Evolutionary conservation across 2,797 vertebrate species (phyloP), one percentile per base, ranked within the genome.

Genomic region (Sebastes steindachneri): DNA sequence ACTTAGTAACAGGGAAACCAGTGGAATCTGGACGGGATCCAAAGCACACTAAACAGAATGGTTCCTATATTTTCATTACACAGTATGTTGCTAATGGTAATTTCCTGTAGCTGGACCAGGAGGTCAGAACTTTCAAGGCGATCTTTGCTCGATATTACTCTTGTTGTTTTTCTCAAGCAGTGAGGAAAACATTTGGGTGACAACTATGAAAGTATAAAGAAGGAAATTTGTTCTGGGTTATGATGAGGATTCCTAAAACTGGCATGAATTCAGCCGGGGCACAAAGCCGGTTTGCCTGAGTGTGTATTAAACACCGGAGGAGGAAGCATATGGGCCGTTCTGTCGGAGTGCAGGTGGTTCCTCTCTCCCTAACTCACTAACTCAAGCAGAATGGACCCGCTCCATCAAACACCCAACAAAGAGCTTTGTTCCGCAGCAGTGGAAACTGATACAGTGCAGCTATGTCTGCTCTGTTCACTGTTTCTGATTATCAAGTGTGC

Each of bases 261-360:
- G 66, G 76, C 70, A 58, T 48, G 69, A 68, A 68, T 82, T 87
- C 77, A 73, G 55, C 10, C 11, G 21, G 25, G 67, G 25, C 45
- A 79, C 28, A 69, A 41, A 33, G 41, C 23, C 41, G 67, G 64
- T 69, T 75, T 84, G 74, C 51, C 45, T 58, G 68, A 63, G 41
- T 70, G 67, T 29, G 2, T 64, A 59, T 81, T 75, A 63, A 79
- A 76, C 60, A 76, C 7, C 4, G 51, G 76, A 75, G 23, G 62
- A 73, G 68, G 83, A 84, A 91, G 65, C 80, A 77, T 76, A 51
- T 75, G 73, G 77, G 57, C 58, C 51, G 37, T 33, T 59, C 62
- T 77, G 76, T 79, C n/a, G 19, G 68, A 53, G 75, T 77, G 83
- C 89, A 92, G 92, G 87, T 90, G 88, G 76, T 86, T 90, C 70